Evolutionary conservation across 2,888 invertebrate genomes (phyloP), one percentile per base, ranked within the genome.

Genomic region (Meloe dianella): DNA sequence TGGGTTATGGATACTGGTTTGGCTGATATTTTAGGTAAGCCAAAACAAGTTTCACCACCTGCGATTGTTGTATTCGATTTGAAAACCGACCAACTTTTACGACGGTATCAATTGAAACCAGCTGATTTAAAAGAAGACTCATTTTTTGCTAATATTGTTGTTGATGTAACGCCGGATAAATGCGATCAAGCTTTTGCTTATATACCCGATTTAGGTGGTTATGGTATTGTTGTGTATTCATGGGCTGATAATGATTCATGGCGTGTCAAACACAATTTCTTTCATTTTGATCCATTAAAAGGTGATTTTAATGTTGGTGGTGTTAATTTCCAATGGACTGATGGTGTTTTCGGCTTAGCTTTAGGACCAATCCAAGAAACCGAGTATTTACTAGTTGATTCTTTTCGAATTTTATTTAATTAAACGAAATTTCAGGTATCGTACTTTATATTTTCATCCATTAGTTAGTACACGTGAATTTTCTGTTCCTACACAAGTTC

Each of bases 1-100:
- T 94, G 94, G 94, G 90, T 92, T 6, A 87, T 94, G 83, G 94
- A 94, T 79, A 90, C 92, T 0, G 94, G 93, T 63, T 82, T 92
- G 41, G 89, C 91, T 54, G 92, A 93, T 79, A 91, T 93, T 82
- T 84, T 89, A 61, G 93, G 92, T 79, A 83, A 83, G 30, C 85
- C 86, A 41, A 89, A 89, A 72, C 90, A 86, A 85, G 86, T 87
- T 20, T 85, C 87, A 1, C 89, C 88, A 2, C 89, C 90, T 8
- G 88, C 91, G 0, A 85, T 93, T 56, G 88, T 90, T 1, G 87
- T 92, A 64, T 92, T 89, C 75, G 93, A 94, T 78, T 84, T 94
- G 65, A 92, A 91, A 70, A 93, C 92, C 0, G 90, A 94, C 78
- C 85, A 88, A 78, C 84, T 94, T 59, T 78, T 94, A 60, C 88